Evolutionary conservation across 2,888 invertebrate species (phyloP), one percentile per base, ranked within the genome.

Genomic region (Oscheius onirici): DNA sequence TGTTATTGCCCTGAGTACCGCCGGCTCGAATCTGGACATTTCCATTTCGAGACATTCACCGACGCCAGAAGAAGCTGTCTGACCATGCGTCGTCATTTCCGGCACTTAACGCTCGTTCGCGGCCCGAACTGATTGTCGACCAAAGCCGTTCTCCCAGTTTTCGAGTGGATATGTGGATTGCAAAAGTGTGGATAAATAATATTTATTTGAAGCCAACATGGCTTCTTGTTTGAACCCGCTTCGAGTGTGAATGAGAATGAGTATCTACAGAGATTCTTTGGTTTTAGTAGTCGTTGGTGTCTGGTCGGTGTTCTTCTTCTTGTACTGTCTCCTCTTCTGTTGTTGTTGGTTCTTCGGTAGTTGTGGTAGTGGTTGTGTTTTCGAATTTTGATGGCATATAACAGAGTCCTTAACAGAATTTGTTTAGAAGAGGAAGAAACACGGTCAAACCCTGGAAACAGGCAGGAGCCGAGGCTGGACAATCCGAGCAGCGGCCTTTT

Each of bases 391-490:
- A 40, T 15, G 86, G 86, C 79, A 82, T 85, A 72, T 86, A 86
- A 73, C 63, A 63, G 11, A 63, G 63, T 24, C 63, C 63, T 63
- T 13, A 44, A 61, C 43, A 1, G 22, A 22, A 52, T 6, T 24
- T 13, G 1, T 3, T 20, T 52, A 26, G 2, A n/a, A 28, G n/a
- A 55, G n/a, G 28, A 52, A 52, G 22, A 52, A 17, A 41, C 13
- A 20, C 17, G 5, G 86, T 86, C 54, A 86, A 78, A 20, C 86
- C 86, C 66, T 87, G 77, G 71, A 84, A 77, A 54, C 86, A 86
- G 15, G 86, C 83, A 3, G 86, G 87, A 43, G 86, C 86, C 49
- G 79, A 77, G 6, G 79, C 69, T 44, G 86, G 85, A 71, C 86
- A 86, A 63, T 86, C 81, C 8, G 80, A 80, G 77, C 86, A 86